Base-by-base conservation (phyloP, 35 echinoderm and acorn worm species). In the Holothuria glaberrima region DNA sequence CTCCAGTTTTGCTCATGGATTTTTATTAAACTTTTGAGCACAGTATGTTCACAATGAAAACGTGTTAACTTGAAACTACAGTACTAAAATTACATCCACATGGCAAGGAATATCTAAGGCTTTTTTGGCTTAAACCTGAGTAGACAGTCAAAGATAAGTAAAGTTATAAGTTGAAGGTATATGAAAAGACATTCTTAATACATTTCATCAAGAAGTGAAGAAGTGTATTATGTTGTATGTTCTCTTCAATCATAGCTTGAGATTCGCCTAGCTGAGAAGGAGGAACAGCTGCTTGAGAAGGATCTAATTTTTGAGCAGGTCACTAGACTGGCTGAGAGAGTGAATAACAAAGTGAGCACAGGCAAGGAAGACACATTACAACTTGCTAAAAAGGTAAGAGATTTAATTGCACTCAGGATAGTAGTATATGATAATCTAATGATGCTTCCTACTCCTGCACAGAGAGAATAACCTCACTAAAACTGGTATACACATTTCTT, bases 241-340 rank as follows among this genome's bases (percentile, higher is more conserved):
- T 54, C 12, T 17, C 10, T 10, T 10, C 44, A 4, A 46, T 46
- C 27, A 5, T 27, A 97, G 95, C 95, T 97, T 58, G 97, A 99
- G 84, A 94, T 99, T n/a, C 71, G 97, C 18, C 75, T 99, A 50
- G 93, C 97, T 14, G 97, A 99, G 70, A 99, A 99, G 59, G 97
- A 99, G 76, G 97, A 98, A 71, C 93, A 95, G 32, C 80, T 99
- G 20, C 68, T 99, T 25, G 97, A 99, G 86, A 99, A 99, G 82
- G 97, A 99, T 87, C 89, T 99, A 10, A 93, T 99, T 48, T 95
- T 93, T 86, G 93, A 99, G 56, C 97, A 99, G 82, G 97, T 99
- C 3, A 59, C 79, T 32, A 92, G 94, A 61, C 68, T 95, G 14
- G 29, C 97, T 22, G 91, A 95, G 66, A 92, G 91, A 44, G 97